These are phyloP conservation scores for Entomobrya proxima DNA, from an alignment of 2,888 invertebrate species.

Conservation along the genomic window DNA sequence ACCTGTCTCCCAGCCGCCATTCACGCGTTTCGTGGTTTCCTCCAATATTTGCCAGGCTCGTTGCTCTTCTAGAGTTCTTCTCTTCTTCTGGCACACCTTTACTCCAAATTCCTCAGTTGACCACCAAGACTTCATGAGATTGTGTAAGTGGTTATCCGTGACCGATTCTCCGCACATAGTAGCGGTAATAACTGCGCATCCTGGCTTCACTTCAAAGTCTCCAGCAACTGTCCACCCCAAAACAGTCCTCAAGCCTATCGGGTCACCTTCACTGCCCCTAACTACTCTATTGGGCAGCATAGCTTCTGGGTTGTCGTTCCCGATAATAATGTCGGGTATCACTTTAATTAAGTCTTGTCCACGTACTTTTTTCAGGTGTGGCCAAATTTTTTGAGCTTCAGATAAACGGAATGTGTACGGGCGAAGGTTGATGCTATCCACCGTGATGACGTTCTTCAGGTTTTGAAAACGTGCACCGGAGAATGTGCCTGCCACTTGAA, in stretches of 20 bases:
- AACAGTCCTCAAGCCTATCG: neutral
- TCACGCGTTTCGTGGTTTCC: slow-evolving; percentile 6
- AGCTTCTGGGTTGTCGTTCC: neutral
- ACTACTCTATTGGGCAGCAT: neutral
- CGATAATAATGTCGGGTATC: neutral
- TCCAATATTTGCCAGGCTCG: neutral
- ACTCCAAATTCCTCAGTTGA: slow-evolving; percentile 31
- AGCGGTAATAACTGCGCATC: neutral
- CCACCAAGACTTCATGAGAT: neutral
- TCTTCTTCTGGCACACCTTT: neutral
- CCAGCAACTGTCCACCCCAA: neutral
- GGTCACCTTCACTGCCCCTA: neutral
- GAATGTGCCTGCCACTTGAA: no score
- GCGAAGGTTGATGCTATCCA: neutral
- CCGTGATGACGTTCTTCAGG: no score
- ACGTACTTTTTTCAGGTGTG: neutral
- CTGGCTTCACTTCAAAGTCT: neutral
- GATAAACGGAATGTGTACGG: neutral
- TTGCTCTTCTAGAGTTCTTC: neutral
- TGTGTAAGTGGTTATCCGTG: slow-evolving; percentile 1
- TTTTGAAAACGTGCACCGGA: neutral
- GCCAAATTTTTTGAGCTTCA: neutral
- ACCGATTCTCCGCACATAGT: neutral
- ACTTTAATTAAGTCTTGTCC: neutral
- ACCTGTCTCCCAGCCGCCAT: slow-evolving; percentile 58